These are phyloP conservation scores for Lamellibrachia columna DNA, from an alignment of 2,888 invertebrate species.

Conservation along the genomic window DNA sequence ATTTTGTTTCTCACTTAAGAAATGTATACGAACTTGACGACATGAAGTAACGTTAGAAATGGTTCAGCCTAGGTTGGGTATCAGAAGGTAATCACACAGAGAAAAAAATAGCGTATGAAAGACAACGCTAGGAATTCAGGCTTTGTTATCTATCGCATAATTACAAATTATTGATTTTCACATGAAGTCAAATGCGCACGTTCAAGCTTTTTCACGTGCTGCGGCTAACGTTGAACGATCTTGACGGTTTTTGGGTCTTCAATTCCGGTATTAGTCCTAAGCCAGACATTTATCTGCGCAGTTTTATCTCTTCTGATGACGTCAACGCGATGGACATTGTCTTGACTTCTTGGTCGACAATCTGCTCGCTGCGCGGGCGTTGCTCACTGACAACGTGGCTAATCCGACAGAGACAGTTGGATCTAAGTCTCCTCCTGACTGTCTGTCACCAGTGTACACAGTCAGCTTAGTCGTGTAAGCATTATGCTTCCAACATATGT, in stretches of 20 bases:
- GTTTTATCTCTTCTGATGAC: neutral
- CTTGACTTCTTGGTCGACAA: neutral
- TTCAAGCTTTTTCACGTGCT: neutral
- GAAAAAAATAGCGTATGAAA: too few relatives aligned
- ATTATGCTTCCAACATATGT: neutral
- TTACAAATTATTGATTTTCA: neutral
- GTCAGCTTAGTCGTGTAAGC: neutral
- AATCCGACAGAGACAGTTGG: neutral
- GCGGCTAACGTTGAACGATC: neutral
- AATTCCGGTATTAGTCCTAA: neutral
- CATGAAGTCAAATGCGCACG: neutral
- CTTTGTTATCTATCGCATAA: neutral
- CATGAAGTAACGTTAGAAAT: too few relatives aligned
- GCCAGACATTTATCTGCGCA: neutral
- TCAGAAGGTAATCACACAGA: too few relatives aligned
- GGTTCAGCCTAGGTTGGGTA: too few relatives aligned
- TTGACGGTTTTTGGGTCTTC: constrained; percentile 1
- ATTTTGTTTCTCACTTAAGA: too few relatives aligned
- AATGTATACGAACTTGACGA: too few relatives aligned
- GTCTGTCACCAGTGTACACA: neutral
- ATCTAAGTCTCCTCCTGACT: neutral
- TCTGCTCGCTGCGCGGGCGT: neutral
- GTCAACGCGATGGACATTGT: neutral
- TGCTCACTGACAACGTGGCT: neutral
- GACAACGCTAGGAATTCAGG: too few relatives aligned